Base-by-base conservation (phyloP, 2,113 vertebrate genomes). In the Talpa occidentalis region DNA sequence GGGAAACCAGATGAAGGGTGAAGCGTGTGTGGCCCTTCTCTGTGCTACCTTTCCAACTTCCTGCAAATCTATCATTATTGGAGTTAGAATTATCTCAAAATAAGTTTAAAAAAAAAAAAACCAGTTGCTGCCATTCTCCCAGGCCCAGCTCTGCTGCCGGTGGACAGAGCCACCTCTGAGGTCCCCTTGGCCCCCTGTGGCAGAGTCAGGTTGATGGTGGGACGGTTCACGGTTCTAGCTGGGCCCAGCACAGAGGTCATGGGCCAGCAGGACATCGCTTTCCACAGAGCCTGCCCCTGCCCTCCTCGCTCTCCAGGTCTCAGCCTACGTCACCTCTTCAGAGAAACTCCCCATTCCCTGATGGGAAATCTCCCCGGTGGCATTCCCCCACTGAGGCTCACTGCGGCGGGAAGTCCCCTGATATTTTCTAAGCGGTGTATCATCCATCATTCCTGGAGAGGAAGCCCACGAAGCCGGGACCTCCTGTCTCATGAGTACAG, bases 281-380 rank as follows among this genome's bases (percentile, higher is more conserved):
- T 14, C 60, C 2, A 0, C 0, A 2, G 87, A 16, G 62, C 3
- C 42, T 37, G 30, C 19, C 62, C 42, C 35, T 5, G 1, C 0
- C 56, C 16, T 24, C 49, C 3, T 17, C 5, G 14, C 24, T 40
- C 11, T 24, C 19, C 49, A n/a, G 69, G 44, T 37, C 49, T 49
- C 22, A 56, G 72, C 24, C 37, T 40, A 2, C 0, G 12, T 37
- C 2, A 1, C 54, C 44, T 78, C 77, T 56, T 64, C 7, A 2
- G 66, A 67, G 69, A 44, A 37, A 24, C 32, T 35, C n/a, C 37
- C 0, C 1, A 35, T 60, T 52, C 30, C 47, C 42, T 26, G 6
- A 22, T 30, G 5, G 17, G 37, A 64, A 24, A 56, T 49, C 16
- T 37, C 47, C 7, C 32, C 4, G 12, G 11, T 6, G 42, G n/a